These are phyloP conservation scores for Cordilura impudica DNA, from an alignment of 2,888 invertebrate genomes.

Conservation along the genomic window DNA sequence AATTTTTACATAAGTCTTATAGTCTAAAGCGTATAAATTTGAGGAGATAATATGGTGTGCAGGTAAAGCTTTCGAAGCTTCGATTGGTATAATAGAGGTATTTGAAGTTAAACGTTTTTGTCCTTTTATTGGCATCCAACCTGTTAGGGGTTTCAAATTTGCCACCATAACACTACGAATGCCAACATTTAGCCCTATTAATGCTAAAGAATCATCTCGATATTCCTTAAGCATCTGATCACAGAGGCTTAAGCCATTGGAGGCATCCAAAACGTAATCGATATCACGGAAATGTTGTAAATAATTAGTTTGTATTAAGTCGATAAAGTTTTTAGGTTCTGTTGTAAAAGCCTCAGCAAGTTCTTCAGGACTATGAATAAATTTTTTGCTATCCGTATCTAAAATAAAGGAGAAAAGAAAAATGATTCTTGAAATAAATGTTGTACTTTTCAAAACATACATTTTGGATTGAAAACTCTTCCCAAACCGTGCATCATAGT, in stretches of 20 bases:
- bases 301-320: constrained; percentile 87
- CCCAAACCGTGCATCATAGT: constrained; percentile 87
- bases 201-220: constrained; percentile 76
- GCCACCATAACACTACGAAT: constrained; percentile 85
- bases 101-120: constrained; percentile 66
- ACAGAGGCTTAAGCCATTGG: constrained; percentile 84
- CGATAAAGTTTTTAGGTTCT: constrained; percentile 83
- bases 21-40: constrained; percentile 52
- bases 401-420: constrained; percentile 36
- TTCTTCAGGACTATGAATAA: constrained; percentile 83
- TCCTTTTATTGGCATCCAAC: constrained; percentile 87
- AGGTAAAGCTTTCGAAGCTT: constrained; percentile 20
- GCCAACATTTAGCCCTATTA: constrained; percentile 82
- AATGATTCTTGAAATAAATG: not conserved
- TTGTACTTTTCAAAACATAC: constrained; percentile 74
- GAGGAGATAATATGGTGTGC: constrained; percentile 43
- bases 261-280: constrained; percentile 81
- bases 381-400: constrained; percentile 77
- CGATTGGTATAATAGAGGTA: not conserved
- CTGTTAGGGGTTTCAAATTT: constrained; percentile 83
- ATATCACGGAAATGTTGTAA: constrained; percentile 84
- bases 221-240: constrained; percentile 84
- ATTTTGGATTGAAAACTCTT: constrained; percentile 87
- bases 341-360: constrained; percentile 84
- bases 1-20: constrained; percentile 46